Evolutionary conservation across 2,888 invertebrate genomes (phyloP), one percentile per base, ranked within the genome.

Genomic region (Drosophila borealis): DNA sequence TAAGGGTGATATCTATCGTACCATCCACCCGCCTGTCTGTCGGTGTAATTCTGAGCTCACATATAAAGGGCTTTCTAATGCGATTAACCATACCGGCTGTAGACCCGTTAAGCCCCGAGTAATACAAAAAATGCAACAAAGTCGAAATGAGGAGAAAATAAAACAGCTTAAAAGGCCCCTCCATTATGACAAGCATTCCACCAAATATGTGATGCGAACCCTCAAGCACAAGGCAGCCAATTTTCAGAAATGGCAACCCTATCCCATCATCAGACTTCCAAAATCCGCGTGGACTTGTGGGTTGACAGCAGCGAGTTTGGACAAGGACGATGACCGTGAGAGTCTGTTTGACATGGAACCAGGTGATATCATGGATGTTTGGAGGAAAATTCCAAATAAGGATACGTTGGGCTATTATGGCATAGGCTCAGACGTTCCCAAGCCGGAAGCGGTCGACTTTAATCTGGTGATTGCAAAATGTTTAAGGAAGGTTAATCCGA

Each of bases 381-480:
- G 81, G 81, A 68, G 50, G 5, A n/a, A 13, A 4, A 70, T 49
- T 41, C 88, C 88, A 0, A 48, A 68, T 33, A 83, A 87, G 19
- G 62, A 80, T 0, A 53, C 64, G 2, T 25, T 82, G 5, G 13
- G 41, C 0, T 70, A 55, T n/a, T 82, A 82, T 11, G 82, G 82
- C 9, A 33, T 81, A 0, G 37, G 19, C 0, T 34, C 57, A 0
- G 21, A 11, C 0, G 45, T 53, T 19, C 29, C 33, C 1, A 45
- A 46, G 10, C 77, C 67, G 0, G 54, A 68, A 11, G 67, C 70
- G 2, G 14, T 64, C n/a, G 2, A 33, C 10, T 64, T 64, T 33
- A 64, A 64, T 14, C 42, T 50, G 3, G 3, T 42, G 5, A 36
- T 64, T 17, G 13, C 51, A 5, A 17, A 64, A 11, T 50, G 74